A percentile compares a stretch with the other conserved stretches of the same genome.
Evolutionary conservation across 2,113 vertebrate species (phyloP).

Genomic region (Coptodon bakossiorum): DNA sequence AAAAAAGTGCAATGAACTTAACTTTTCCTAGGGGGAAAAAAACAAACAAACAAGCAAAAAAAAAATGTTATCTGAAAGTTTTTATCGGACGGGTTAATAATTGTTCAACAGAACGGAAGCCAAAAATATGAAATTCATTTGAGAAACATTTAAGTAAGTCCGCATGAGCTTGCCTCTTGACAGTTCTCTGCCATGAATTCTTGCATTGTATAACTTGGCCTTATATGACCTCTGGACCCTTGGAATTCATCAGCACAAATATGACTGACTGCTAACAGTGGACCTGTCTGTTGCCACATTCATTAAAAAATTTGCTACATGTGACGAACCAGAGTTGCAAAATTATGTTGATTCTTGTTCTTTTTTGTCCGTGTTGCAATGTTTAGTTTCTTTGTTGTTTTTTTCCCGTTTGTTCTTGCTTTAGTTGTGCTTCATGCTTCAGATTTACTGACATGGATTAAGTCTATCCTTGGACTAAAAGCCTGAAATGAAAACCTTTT

Average conservation of each 20-base stretch:
- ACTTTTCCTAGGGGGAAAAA: neutral
- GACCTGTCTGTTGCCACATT: neutral
- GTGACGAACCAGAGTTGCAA: neutral
- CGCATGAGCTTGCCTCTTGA: constrained; percentile 10
- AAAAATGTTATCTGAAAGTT: neutral
- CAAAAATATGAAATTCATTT: neutral
- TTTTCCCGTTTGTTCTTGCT: neutral
- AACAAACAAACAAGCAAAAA: neutral
- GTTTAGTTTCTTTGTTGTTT: neutral
- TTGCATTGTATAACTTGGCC: constrained; percentile 36
- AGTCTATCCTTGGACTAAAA: neutral
- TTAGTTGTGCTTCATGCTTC: neutral
- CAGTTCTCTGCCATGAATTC: constrained; percentile 25
- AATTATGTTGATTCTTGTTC: neutral
- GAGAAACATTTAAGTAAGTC: neutral
- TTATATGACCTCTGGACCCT: constrained; percentile 4
- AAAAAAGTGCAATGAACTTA: neutral
- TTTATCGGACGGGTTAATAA: neutral
- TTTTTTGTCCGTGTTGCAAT: neutral
- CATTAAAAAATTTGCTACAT: neutral
- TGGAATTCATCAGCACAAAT: neutral
- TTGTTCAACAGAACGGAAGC: neutral
- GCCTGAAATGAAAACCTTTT: neutral
- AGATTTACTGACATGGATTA: neutral
- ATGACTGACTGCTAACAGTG: neutral